phyloP scores from a whole-genome alignment of 2,797 vertebrate species.

The Phataginus tricuspis region DNA sequence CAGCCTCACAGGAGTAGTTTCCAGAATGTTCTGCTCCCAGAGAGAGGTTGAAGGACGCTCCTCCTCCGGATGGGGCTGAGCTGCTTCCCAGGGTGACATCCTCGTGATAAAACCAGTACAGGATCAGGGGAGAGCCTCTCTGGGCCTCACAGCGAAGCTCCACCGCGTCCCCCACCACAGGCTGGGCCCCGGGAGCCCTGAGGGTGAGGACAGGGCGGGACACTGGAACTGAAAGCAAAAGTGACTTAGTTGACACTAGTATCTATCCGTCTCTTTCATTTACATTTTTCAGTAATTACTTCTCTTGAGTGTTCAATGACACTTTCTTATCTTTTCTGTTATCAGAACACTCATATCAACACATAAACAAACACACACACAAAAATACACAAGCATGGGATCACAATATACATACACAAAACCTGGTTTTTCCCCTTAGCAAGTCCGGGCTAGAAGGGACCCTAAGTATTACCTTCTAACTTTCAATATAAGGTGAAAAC shows the following conservation, averaged over 20 bases:
- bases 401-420: not conserved
- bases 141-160: conserved; percentile 38
- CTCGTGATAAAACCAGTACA: conserved; percentile 15
- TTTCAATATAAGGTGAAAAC: not conserved
- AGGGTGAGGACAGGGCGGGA: conserved; percentile 38
- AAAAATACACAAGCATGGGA: too few species aligned
- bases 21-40: not conserved
- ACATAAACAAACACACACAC: not conserved
- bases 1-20: not conserved
- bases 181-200: not conserved
- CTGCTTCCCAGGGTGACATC: not conserved
- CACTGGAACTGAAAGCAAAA: conserved; percentile 57
- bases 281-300: not conserved
- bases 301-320: not conserved
- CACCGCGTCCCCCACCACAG: not conserved
- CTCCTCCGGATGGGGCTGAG: not conserved
- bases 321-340: not conserved
- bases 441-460: not conserved
- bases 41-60: not conserved
- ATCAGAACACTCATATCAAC: not conserved
- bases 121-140: not conserved
- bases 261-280: not conserved
- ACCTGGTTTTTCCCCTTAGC: not conserved
- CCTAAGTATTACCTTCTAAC: not conserved
- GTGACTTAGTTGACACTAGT: not conserved